Conservation (phyloP, 1,140 invertebrate species). For the Plectrocnemia conspersa region DNA sequence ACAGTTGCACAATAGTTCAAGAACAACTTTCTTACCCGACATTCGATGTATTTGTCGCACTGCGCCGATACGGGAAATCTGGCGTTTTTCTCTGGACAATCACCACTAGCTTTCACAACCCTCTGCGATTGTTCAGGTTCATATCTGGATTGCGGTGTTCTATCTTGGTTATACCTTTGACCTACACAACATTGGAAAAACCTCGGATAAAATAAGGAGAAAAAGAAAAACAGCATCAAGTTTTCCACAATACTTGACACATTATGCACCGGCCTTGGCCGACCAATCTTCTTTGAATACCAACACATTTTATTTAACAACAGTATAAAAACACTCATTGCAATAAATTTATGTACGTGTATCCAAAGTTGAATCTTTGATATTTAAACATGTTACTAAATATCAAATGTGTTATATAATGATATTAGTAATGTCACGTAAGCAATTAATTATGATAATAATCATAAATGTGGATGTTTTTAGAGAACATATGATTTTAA, state of each 20-base stretch:
- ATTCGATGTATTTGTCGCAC: slow-evolving; percentile 67
- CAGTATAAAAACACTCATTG: too few species aligned
- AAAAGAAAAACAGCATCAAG: neutral
- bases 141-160: slow-evolving; percentile 73
- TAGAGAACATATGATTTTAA: too few species aligned
- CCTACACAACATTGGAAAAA: slow-evolving; percentile 1
- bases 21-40: slow-evolving; percentile 52
- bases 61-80: slow-evolving; percentile 63
- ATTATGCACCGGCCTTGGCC: slow-evolving; percentile 11
- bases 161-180: slow-evolving; percentile 6
- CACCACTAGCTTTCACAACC: slow-evolving; percentile 1
- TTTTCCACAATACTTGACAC: neutral
- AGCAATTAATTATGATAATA: too few species aligned
- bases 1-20: too few species aligned
- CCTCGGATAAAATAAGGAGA: neutral
- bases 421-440: too few species aligned
- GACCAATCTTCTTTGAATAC: neutral
- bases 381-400: neutral
- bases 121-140: slow-evolving; percentile 78
- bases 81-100: slow-evolving; percentile 64
- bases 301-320: too few species aligned
- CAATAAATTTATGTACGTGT: too few species aligned
- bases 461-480: too few species aligned
- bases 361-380: neutral
- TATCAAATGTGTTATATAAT: neutral